Evolutionary conservation across 2,797 vertebrate genomes (phyloP).

Genomic region (Clarias laeviceps): DNA sequence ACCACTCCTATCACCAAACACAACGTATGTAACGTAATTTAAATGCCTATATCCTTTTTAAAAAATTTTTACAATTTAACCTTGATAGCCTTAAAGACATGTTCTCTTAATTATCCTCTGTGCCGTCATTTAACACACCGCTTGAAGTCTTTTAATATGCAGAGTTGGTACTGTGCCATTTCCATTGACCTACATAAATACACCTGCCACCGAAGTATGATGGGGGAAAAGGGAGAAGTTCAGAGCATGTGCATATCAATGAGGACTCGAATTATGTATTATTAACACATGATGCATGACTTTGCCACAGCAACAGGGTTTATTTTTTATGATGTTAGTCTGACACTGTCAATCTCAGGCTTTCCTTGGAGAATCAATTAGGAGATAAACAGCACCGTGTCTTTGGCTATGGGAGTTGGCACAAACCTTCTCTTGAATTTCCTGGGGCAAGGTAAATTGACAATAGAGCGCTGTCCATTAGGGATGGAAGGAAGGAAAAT

Average conservation of each 20-base stretch:
- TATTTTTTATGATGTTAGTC: slow-evolving; percentile 69
- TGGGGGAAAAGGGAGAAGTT: slow-evolving; percentile 41
- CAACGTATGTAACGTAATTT: slow-evolving; percentile 36
- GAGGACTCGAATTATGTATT: slow-evolving; percentile 71
- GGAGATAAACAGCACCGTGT: slow-evolving; percentile 81
- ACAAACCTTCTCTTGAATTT: slow-evolving; percentile 78
- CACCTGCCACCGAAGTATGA: slow-evolving; percentile 46
- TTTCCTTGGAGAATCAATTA: slow-evolving; percentile 87
- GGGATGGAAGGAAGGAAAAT: slow-evolving; percentile 70
- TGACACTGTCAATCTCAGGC: slow-evolving; percentile 74
- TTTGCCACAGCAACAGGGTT: slow-evolving; percentile 72
- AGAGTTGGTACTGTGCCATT: slow-evolving; percentile 42
- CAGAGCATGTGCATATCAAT: slow-evolving; percentile 69
- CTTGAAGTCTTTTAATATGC: slow-evolving; percentile 51
- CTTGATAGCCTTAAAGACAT: slow-evolving; percentile 46
- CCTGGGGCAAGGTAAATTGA: slow-evolving; percentile 82
- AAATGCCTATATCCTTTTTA: slow-evolving; percentile 43
- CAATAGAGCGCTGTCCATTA: slow-evolving; percentile 70
- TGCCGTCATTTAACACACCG: slow-evolving; percentile 27
- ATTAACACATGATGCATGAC: slow-evolving; percentile 73
- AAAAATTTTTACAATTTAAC: slow-evolving; percentile 45
- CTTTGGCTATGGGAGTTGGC: slow-evolving; percentile 73
- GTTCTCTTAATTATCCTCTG: slow-evolving; percentile 50
- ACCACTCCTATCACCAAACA: slow-evolving; percentile 27
- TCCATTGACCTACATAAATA: slow-evolving; percentile 49